Base-by-base conservation (phyloP, 1,140 invertebrate species). In the Drosophila pseudoobscura region DNA sequence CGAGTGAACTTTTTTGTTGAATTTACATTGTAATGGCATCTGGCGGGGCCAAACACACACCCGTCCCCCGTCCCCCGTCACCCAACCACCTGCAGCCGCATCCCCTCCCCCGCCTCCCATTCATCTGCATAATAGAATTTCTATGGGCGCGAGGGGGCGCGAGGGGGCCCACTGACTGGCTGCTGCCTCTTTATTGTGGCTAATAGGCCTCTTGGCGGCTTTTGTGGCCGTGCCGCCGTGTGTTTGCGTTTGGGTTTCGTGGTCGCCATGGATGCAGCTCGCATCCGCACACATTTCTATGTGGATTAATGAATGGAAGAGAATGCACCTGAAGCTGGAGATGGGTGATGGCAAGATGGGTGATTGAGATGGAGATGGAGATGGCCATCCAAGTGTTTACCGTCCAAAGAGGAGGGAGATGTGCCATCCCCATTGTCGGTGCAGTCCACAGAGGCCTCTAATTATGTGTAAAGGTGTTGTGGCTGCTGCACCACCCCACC, bases 11-110 rank as follows among this genome's bases (percentile, higher is more conserved):
- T 83, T 88, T 39, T 11, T 39, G 59, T 87, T 78, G 70, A 70
- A 89, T 89, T 89, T 89, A 78, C 85, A 89, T 90, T 89, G 87
- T 90, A 89, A 89, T 90, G 80, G 78, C 87, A 89, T 89, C 85
- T 89, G 80, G 69, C 64, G 69, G 77, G 60, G 77, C 70, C 78
- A 87, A 88, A 78, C 66, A 79, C 54, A 64, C 63, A 64, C 52
- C 46, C 54, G 20, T 20, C 20, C 20, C 53, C 39, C 17, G 17
- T 17, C 0, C 17, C 52, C 46, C 54, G 20, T 20, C 20, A 1
- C 53, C 39, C 15, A 58, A 24, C 20, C 20, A 20, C 2, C 20
- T 20, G 20, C 20, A 20, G 43, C 55, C 47, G 46, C 5, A 29
- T 29, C 6, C 24, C 24, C 24, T 5, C 50, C 63, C 62, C 69